These are phyloP conservation scores for Copsychus sechellarum DNA, from an alignment of 2,113 vertebrate genomes.

Conservation along the genomic window DNA sequence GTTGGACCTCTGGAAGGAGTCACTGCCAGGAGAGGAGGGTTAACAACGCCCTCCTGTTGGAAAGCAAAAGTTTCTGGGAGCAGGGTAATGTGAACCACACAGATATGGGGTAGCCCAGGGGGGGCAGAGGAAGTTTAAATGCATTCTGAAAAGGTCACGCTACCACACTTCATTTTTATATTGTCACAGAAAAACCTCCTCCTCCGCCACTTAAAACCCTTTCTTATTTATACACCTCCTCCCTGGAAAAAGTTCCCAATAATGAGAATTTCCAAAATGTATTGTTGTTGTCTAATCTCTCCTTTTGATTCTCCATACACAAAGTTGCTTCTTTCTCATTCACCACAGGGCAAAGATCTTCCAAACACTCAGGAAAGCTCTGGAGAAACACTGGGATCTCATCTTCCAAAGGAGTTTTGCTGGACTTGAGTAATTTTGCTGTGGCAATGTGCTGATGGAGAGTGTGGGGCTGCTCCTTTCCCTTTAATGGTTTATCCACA, in stretches of 20 bases:
- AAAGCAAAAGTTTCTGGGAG: constrained; percentile 31
- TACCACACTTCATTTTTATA: constrained; percentile 14
- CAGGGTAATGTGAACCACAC: constrained; percentile 39
- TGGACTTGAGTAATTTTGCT: background rate
- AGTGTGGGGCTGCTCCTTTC: background rate
- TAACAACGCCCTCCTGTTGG: background rate
- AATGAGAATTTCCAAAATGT: background rate
- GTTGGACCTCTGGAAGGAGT: background rate
- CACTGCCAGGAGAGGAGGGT: background rate
- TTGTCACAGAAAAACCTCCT: background rate
- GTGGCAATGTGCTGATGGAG: background rate
- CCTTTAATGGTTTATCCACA: background rate
- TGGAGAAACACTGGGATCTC: background rate
- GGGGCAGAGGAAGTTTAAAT: constrained; percentile 36
- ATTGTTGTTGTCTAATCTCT: background rate
- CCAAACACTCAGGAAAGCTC: background rate
- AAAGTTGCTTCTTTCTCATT: background rate
- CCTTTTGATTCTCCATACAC: background rate
- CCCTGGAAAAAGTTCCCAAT: background rate
- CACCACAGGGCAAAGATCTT: background rate
- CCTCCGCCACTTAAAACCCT: background rate
- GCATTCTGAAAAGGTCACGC: background rate
- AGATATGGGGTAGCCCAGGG: constrained; percentile 26
- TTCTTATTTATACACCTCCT: background rate
- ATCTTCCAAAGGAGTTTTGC: background rate